Evolutionary conservation across 1,140 invertebrate genomes (phyloP), one percentile per base, ranked within the genome.

Genomic region (Atta colombica): DNA sequence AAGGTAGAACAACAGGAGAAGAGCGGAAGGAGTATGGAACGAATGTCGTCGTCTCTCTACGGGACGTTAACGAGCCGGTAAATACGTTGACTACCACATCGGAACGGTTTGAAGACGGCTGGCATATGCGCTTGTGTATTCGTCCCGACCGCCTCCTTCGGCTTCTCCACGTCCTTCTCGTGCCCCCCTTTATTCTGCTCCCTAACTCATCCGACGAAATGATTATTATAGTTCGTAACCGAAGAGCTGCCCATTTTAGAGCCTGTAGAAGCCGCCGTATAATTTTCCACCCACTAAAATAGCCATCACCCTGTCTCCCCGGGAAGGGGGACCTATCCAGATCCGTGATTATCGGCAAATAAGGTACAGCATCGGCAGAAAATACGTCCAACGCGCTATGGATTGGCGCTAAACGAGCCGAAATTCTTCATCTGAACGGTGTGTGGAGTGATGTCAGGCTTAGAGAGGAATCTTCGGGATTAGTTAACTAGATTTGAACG

Each of bases 281-380:
- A 95, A 95, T 95, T 95, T 95, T 95, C 94, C 94, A 95, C 95
- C 95, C 94, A 95, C 95, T 95, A 95, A 95, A 95, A 95, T 95
- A 95, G 94, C 94, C 94, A 95, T 95, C 92, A 93, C 91, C 91
- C 92, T 92, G 92, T 94, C 92, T 93, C 92, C 87, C 89, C 89
- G 77, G 18, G 39, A 18, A 10, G 49, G 49, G 51, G 90, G 92
- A 91, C 93, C 93, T 92, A 95, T 95, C 88, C 91, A 86, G 89
- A 80, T 80, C 92, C 90, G 91, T 94, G 93, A 95, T 95, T 95
- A 95, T 95, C 93, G 93, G 94, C 93, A 95, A 95, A 95, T 95
- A 95, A 95, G 94, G 94, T 95, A 95, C 94, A 95, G 94, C 93
- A 92, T 86, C 85, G 51, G 75, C 82, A 94, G 89, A 94, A 94